Conservation (phyloP, 2,797 vertebrate genomes). For the Chromis chromis region DNA sequence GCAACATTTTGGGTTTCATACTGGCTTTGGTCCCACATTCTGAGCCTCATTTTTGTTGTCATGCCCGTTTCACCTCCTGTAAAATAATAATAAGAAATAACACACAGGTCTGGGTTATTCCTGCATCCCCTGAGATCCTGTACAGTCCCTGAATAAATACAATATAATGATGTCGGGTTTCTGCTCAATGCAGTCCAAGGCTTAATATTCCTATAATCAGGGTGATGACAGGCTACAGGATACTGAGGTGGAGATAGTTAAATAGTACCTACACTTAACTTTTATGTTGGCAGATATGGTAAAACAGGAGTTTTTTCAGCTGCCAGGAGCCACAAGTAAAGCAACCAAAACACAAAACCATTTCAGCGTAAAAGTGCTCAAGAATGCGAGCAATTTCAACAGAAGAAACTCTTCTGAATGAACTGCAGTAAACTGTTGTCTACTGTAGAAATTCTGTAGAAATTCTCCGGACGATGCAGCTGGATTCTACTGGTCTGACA, state of each 20-base stretch:
- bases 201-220: constrained; percentile 39
- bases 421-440: too few relatives aligned
- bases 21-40: neutral
- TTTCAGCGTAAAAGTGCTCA: neutral
- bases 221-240: constrained; percentile 24
- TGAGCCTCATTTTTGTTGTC: neutral
- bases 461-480: neutral
- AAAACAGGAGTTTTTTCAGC: neutral
- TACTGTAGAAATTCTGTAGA: neutral
- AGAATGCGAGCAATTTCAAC: too few relatives aligned
- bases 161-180: constrained; percentile 18
- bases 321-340: constrained; percentile 17
- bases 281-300: constrained; percentile 23
- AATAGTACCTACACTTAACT: constrained; percentile 13
- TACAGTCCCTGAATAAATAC: constrained; percentile 32
- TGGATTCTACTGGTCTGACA: constrained; percentile 9
- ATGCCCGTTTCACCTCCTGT: neutral
- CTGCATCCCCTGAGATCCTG: constrained; percentile 5
- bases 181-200: constrained; percentile 18
- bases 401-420: too few relatives aligned
- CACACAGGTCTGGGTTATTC: constrained; percentile 2
- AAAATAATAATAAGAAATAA: constrained; percentile 2
- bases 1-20: constrained; percentile 5
- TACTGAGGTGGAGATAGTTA: constrained; percentile 14
- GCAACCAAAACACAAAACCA: neutral